Base-by-base conservation (phyloP, 1,140 invertebrate species). In the Eriocheir sinensis region DNA sequence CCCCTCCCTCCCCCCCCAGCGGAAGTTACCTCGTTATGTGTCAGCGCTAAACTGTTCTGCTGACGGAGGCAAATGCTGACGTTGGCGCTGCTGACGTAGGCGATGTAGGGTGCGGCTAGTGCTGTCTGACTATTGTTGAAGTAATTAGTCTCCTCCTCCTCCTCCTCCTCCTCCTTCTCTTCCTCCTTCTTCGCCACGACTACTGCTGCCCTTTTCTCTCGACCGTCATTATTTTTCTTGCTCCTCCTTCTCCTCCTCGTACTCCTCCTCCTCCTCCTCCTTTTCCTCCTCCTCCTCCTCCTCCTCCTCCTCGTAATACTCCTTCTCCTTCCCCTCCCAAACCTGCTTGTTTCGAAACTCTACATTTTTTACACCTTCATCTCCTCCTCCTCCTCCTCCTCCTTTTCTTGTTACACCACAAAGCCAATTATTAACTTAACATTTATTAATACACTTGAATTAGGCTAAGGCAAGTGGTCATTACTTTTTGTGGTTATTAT, bases 121-220 rank as follows among this genome's bases (percentile, higher is more conserved):
- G n/a, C n/a, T n/a, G n/a, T n/a, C n/a, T n/a, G n/a, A n/a, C n/a
- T n/a, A n/a, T n/a, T n/a, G n/a, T n/a, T n/a, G n/a, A n/a, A n/a
- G n/a, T 48, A 15, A 48, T 15, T 48, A 48, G 15, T 48, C 6
- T 8, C 80, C 6, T 6, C 40, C 12, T 41, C 83, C 21, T 72
- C 60, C 27, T 72, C 6, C 4, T 41, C 36, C 27, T 27, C 2
- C 34, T 86, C 41, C 27, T 40, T 89, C 88, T 53, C 88, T 89
- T 40, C 32, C 88, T 89, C 44, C 32, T 40, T 89, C 88, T 53
- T n/a, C n/a, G n/a, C n/a, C n/a, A n/a, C n/a, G n/a, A n/a, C n/a
- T n/a, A n/a, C n/a, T n/a, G n/a, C 88, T 89, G 40, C 32, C 88
- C 48, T 30, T 53, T 40, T 89, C 88, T 53, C 88, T 89, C 41